Evolutionary conservation across 2,113 vertebrate species (phyloP).

Genomic region (Chamaetylas fuelleborni): DNA sequence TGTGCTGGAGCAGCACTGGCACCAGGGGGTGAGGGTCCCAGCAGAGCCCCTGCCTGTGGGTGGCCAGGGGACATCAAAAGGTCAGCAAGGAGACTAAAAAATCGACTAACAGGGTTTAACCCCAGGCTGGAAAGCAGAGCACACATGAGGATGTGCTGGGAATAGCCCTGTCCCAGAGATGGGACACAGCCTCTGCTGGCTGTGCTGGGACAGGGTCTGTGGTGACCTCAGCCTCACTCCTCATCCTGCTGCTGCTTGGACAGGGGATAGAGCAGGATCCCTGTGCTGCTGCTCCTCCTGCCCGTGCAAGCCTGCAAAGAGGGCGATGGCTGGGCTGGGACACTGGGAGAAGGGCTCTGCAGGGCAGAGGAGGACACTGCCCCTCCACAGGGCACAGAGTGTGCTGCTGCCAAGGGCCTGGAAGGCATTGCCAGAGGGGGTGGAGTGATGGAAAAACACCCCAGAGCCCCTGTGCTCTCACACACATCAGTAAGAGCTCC

Average conservation of each 20-base stretch:
- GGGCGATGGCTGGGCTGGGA: neutral
- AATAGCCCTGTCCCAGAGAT: accelerated
- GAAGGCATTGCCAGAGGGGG: accelerated
- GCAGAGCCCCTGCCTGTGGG: neutral
- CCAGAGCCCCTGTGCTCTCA: neutral
- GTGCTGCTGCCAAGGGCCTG: neutral
- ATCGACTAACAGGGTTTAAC: too few species aligned
- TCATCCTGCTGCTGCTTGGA: accelerated
- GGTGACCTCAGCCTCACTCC: neutral
- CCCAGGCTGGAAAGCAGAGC: neutral
- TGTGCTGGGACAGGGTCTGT: neutral
- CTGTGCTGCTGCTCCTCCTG: accelerated
- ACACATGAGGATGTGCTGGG: accelerated
- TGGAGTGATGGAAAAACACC: neutral
- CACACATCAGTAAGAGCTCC: neutral
- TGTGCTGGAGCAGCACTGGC: neutral
- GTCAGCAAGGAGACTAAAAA: neutral
- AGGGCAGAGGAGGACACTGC: accelerated
- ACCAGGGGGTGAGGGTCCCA: neutral
- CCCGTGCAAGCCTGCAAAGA: neutral
- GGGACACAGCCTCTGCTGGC: neutral
- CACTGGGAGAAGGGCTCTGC: neutral
- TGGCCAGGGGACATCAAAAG: neutral
- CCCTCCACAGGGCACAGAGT: neutral
- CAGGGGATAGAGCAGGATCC: accelerated